These are phyloP conservation scores for Eptatretus atami DNA, from an alignment of 2,797 vertebrate species.

Conservation along the genomic window DNA sequence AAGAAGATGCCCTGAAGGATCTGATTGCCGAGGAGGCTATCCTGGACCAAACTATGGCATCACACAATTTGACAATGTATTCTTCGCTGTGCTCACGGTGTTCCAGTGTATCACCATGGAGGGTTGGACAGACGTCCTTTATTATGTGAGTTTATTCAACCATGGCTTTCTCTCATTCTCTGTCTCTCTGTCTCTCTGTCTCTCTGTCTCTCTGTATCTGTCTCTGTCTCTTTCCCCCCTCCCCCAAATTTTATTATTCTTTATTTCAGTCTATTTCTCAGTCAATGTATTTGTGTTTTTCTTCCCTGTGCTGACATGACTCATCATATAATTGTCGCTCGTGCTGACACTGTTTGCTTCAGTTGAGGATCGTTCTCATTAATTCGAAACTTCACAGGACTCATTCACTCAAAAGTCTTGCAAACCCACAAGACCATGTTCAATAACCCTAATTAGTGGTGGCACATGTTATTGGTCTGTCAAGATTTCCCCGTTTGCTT, in stretches of 20 bases:
- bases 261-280: conserved; percentile 4
- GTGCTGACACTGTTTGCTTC: no score
- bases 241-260: neutral
- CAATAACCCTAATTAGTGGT: no score
- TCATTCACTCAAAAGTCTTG: no score
- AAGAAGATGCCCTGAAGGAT: conserved; percentile 25
- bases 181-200: no score
- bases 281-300: neutral
- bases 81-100: conserved; percentile 70
- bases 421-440: no score
- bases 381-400: no score
- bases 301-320: neutral
- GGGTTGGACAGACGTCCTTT: conserved; percentile 73
- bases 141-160: conserved; percentile 33
- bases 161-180: no score
- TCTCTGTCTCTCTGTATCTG: no score
- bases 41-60: conserved; percentile 76
- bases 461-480: no score
- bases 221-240: neutral
- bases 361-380: no score
- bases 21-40: conserved; percentile 41
- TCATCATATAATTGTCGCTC: no score
- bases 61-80: conserved; percentile 94
- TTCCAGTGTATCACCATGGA: conserved; percentile 99
- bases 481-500: no score